A percentile compares a stretch with the other conserved stretches of the same genome.
These are phyloP conservation scores for Caenorhabditis sinica DNA, from an alignment of 2,888 invertebrate species.

Conservation along the genomic window DNA sequence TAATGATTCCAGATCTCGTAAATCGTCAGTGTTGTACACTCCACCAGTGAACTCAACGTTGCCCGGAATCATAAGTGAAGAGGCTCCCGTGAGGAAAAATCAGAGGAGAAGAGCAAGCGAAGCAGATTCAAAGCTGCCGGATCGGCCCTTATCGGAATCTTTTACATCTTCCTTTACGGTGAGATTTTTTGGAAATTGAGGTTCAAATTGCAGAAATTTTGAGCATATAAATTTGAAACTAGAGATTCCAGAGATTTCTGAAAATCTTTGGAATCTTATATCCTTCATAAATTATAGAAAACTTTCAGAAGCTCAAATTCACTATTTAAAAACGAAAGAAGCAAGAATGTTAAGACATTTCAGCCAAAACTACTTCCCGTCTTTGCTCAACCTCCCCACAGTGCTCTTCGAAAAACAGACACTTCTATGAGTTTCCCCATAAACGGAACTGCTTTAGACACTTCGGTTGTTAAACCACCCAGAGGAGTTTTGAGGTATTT, in stretches of 20 bases:
- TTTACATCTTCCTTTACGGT: slow-evolving; percentile 27
- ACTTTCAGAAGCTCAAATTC: too few species aligned
- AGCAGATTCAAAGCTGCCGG: slow-evolving; percentile 42
- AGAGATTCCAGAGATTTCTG: too few species aligned
- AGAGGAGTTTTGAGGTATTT: slow-evolving; percentile 53
- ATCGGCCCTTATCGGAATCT: slow-evolving; percentile 54
- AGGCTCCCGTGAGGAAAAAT: slow-evolving; percentile 37
- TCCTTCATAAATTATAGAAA: too few species aligned
- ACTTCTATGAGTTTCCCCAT: slow-evolving; percentile 72
- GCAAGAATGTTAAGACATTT: too few species aligned
- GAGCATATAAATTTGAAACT: too few species aligned
- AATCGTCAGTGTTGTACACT: slow-evolving; percentile 65
- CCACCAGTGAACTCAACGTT: slow-evolving; percentile 64
- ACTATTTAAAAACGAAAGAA: too few species aligned
- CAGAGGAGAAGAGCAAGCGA: slow-evolving; percentile 32
- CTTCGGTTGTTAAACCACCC: slow-evolving; percentile 45
- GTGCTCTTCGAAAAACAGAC: slow-evolving; percentile 73
- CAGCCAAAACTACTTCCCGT: slow-evolving; percentile 54
- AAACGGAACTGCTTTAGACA: slow-evolving; percentile 55
- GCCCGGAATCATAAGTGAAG: slow-evolving; percentile 66
- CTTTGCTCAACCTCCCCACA: slow-evolving; percentile 66
- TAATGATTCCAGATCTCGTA: slow-evolving; percentile 46
- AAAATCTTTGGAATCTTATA: too few species aligned
- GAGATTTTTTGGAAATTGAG: neutral
- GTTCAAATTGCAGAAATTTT: too few species aligned